Conservation (phyloP, 1,140 invertebrate species). For the Drosophila lacertosa region DNA sequence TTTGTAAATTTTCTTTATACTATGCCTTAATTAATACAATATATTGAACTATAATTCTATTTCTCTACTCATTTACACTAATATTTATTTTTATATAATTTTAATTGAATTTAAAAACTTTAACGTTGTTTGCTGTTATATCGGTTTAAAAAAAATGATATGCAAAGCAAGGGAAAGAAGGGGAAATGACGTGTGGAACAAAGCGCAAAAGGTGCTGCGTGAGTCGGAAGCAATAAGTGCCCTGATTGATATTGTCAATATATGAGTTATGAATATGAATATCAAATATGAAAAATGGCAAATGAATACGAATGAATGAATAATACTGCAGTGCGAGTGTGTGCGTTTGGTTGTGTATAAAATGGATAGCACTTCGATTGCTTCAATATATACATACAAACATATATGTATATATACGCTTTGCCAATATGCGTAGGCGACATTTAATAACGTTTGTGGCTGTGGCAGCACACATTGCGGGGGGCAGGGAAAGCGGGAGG, state of each 20-base stretch:
- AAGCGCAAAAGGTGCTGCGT: background rate
- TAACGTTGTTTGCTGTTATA: too few species aligned
- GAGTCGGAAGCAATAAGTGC: slow-evolving; percentile 38
- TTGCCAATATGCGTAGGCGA: background rate
- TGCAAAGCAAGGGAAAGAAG: background rate
- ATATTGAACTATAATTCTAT: too few species aligned
- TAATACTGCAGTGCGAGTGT: slow-evolving; percentile 13
- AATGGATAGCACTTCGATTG: slow-evolving; percentile 39
- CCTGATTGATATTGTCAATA: slow-evolving; percentile 42
- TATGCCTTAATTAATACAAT: too few species aligned
- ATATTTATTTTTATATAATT: too few species aligned
- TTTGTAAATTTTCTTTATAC: too few species aligned
- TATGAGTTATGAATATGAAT: slow-evolving; percentile 47
- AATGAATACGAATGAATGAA: slow-evolving; percentile 47
- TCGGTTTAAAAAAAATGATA: slow-evolving; percentile 4
- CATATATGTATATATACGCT: background rate
- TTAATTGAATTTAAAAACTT: too few species aligned
- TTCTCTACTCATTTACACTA: too few species aligned
- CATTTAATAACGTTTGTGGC: slow-evolving; percentile 9
- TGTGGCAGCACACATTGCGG: background rate
- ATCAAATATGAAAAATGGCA: slow-evolving; percentile 34
- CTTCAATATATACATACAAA: slow-evolving; percentile 2
- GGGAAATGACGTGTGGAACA: background rate
- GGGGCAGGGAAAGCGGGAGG: background rate
- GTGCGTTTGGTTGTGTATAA: background rate